These are phyloP conservation scores for Teinopalpus imperialis DNA, from an alignment of 2,888 invertebrate genomes.

Conservation along the genomic window DNA sequence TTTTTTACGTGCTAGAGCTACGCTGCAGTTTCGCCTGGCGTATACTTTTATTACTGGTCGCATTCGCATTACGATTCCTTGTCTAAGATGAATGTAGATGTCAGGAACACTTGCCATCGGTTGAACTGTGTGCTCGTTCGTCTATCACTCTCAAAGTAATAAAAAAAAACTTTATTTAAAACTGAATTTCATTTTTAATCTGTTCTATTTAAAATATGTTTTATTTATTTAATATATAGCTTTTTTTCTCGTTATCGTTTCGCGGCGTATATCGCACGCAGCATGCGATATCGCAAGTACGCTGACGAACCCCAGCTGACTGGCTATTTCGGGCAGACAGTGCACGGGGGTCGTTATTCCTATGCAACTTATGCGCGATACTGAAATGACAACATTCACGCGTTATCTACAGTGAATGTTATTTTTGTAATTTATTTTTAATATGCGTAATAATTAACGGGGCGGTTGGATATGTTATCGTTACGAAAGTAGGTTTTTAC, in stretches of 20 bases:
- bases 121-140: too few relatives aligned
- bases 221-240: too few relatives aligned
- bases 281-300: conserved; percentile 37
- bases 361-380: conserved; percentile 24
- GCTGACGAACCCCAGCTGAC: conserved; percentile 72
- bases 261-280: conserved; percentile 39
- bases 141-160: too few relatives aligned
- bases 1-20: too few relatives aligned
- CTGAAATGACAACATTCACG: conserved; percentile 17
- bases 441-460: conserved; percentile 14
- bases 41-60: too few relatives aligned
- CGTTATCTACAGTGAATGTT: conserved; percentile 17
- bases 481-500: conserved; percentile 1
- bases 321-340: conserved; percentile 61
- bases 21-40: too few relatives aligned
- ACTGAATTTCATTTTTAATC: too few relatives aligned
- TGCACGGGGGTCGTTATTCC: conserved; percentile 41
- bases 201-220: too few relatives aligned
- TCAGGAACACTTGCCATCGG: too few relatives aligned
- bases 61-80: too few relatives aligned
- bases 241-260: conserved; percentile 30
- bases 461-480: conserved; percentile 8
- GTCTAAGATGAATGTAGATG: too few relatives aligned
- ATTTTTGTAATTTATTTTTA: conserved; percentile 23
- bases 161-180: too few relatives aligned